Evolutionary conservation across 2,797 vertebrate genomes (phyloP).

Genomic region (Mormyrops boulengeri): DNA sequence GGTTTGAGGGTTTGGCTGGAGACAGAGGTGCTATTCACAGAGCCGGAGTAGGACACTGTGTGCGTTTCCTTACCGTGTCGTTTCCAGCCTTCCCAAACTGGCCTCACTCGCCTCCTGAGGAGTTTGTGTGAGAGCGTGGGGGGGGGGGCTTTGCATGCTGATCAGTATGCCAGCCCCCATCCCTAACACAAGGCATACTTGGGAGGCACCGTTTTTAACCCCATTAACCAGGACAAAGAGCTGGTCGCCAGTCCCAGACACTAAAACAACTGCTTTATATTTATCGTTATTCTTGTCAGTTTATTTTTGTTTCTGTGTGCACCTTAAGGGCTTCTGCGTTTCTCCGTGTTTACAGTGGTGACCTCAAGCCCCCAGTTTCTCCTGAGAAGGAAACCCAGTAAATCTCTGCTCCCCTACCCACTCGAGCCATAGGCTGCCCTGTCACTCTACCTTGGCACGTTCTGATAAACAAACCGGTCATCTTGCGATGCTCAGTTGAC

Average conservation of each 20-base stretch:
- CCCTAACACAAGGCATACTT: not conserved
- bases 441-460: not conserved
- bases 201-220: not conserved
- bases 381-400: not conserved
- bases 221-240: not conserved
- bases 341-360: not conserved
- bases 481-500: not conserved
- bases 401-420: not conserved
- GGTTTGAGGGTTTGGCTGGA: not conserved
- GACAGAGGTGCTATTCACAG: not conserved
- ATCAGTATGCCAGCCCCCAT: not conserved
- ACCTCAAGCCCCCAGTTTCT: not conserved
- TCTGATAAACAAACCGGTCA: not conserved
- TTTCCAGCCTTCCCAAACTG: not conserved
- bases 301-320: not conserved
- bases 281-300: not conserved
- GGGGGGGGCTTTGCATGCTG: not conserved
- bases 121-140: not conserved
- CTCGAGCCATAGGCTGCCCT: not conserved
- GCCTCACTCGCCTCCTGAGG: not conserved
- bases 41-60: not conserved
- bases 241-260: not conserved
- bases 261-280: not conserved
- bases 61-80: not conserved
- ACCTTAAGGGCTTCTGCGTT: not conserved